phyloP scores from a whole-genome alignment of 2,888 invertebrate species.

The Agriopis marginaria region DNA sequence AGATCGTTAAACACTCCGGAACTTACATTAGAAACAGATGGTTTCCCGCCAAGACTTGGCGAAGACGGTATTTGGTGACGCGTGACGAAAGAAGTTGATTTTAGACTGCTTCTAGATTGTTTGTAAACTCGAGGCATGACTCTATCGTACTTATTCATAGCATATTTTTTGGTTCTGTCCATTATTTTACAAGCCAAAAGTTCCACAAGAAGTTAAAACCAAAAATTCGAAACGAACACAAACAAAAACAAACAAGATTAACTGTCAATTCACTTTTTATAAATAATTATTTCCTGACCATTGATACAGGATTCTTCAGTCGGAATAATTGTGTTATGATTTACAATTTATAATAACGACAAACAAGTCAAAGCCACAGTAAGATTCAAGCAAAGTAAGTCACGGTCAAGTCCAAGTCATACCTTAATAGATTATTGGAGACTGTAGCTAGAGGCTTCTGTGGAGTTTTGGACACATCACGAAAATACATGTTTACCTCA shows the following conservation, averaged over 20 bases:
- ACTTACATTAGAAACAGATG: constrained; percentile 65
- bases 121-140: constrained; percentile 75
- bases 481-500: too few relatives aligned
- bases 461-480: too few relatives aligned
- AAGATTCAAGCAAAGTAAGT: too few relatives aligned
- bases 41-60: constrained; percentile 71
- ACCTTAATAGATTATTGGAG: too few relatives aligned
- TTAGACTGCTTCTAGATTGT: constrained; percentile 57
- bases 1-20: constrained; percentile 70
- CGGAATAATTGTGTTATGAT: too few relatives aligned
- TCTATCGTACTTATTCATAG: constrained; percentile 64
- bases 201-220: not conserved
- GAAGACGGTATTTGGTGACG: constrained; percentile 67
- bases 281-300: too few relatives aligned
- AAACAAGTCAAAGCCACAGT: too few relatives aligned
- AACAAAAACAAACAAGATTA: not conserved
- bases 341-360: too few relatives aligned
- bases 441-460: too few relatives aligned
- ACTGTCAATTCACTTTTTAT: too few relatives aligned
- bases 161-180: constrained; percentile 22
- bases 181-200: constrained; percentile 15
- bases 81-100: constrained; percentile 64
- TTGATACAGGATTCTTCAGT: too few relatives aligned
- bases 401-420: too few relatives aligned
- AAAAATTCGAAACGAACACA: not conserved